A percentile compares a stretch with the other conserved stretches of the same genome.
These are phyloP conservation scores for Pachymerium ferrugineum DNA, from an alignment of 2,888 invertebrate species.

Conservation along the genomic window DNA sequence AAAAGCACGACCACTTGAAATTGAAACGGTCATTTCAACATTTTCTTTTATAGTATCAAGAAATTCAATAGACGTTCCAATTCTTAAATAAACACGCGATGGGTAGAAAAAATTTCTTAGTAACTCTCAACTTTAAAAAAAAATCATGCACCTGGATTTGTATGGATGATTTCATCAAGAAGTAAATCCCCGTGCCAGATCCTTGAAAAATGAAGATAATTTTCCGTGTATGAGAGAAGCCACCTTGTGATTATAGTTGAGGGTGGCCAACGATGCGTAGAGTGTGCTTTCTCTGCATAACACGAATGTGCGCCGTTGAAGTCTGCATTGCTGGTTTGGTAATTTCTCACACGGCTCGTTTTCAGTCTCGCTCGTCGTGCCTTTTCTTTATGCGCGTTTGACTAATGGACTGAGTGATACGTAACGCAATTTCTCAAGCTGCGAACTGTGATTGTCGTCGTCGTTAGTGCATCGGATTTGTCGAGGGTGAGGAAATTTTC, in stretches of 20 bases:
- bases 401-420: conserved; percentile 21
- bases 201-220: conserved; percentile 2
- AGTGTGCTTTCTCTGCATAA: conserved; percentile 21
- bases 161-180: not conserved
- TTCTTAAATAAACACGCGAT: not conserved
- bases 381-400: conserved; percentile 1
- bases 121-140: not conserved
- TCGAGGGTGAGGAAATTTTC: not conserved
- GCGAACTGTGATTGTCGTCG: not conserved
- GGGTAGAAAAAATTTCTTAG: not conserved
- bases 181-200: not conserved
- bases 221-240: conserved; percentile 5
- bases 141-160: not conserved
- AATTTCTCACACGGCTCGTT: conserved; percentile 6
- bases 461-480: conserved; percentile 21
- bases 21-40: not conserved
- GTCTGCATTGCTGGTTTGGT: not conserved
- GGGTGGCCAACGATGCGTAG: conserved; percentile 1
- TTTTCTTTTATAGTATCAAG: no score
- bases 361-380: not conserved
- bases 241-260: conserved; percentile 1
- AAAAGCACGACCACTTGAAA: not conserved
- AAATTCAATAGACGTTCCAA: no score
- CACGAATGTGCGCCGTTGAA: not conserved
- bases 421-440: conserved; percentile 14